Conservation (phyloP, 2,113 vertebrate genomes). For the Peucedramus taeniatus region DNA sequence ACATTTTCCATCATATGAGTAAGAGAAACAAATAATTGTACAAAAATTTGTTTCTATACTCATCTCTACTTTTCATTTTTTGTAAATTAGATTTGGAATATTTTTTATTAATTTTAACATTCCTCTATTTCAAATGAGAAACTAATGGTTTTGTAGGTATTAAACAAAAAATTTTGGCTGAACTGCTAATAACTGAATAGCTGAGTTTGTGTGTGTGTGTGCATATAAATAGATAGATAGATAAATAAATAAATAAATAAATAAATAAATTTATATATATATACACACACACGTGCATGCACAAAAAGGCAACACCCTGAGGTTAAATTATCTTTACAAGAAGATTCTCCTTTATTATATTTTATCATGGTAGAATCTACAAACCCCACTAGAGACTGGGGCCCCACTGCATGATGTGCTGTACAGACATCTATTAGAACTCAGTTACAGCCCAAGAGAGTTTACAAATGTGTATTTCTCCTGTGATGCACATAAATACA, state of each 20-base stretch:
- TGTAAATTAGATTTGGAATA: neutral
- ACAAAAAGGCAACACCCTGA: constrained; percentile 22
- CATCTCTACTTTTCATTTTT: neutral
- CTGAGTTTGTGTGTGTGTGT: neutral
- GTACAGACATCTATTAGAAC: constrained; percentile 6
- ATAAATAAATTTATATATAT: no score
- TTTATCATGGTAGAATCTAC: constrained; percentile 20
- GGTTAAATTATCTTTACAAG: neutral
- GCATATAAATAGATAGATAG: no score
- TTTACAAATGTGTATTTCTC: constrained; percentile 21
- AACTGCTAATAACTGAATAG: neutral
- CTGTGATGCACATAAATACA: constrained; percentile 12
- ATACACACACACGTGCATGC: neutral
- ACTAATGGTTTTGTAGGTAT: neutral
- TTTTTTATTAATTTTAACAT: neutral
- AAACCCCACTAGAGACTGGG: neutral
- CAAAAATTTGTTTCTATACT: neutral
- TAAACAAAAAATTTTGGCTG: neutral
- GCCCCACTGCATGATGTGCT: neutral
- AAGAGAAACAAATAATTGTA: neutral
- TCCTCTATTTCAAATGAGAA: neutral
- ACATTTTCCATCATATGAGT: neutral
- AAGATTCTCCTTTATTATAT: constrained; percentile 7
- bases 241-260: no score
- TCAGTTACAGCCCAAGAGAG: neutral